phyloP scores from a whole-genome alignment of 1,140 invertebrate genomes.

The Eupeodes corollae region DNA sequence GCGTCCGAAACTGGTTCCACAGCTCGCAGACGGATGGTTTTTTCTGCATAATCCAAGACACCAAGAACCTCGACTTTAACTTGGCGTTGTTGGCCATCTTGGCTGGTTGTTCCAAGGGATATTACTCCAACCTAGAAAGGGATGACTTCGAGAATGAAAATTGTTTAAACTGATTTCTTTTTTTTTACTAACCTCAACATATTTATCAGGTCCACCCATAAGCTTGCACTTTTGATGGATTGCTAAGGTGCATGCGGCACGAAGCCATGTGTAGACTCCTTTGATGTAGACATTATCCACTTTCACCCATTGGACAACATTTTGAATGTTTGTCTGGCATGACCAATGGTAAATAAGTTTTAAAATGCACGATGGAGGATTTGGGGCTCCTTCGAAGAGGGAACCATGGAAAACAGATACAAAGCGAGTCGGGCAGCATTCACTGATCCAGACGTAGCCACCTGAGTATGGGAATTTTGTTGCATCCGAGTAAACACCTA shows the following conservation, averaged over 20 bases:
- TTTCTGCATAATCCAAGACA: conserved; percentile 63
- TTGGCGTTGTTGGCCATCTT: conserved; percentile 68
- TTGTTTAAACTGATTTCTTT: background rate
- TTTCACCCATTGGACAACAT: conserved; percentile 80
- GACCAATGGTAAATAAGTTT: conserved; percentile 85
- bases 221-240: conserved; percentile 60
- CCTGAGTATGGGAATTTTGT: conserved; percentile 74
- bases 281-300: conserved; percentile 65
- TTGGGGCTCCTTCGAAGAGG: conserved; percentile 70
- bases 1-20: conserved; percentile 66
- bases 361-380: conserved; percentile 64
- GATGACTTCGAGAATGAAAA: too few relatives aligned
- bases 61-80: conserved; percentile 82
- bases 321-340: conserved; percentile 76
- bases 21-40: conserved; percentile 62
- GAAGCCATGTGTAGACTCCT: conserved; percentile 64
- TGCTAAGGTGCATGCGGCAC: conserved; percentile 65
- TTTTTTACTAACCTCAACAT: conserved; percentile 47
- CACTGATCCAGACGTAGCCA: conserved; percentile 80
- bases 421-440: conserved; percentile 69
- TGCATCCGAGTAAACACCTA: conserved; percentile 70
- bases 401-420: conserved; percentile 78
- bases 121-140: conserved; percentile 63
- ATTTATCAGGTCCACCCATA: conserved; percentile 54
- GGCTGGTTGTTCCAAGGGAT: conserved; percentile 75